phyloP scores from a whole-genome alignment of 1,140 invertebrate species.

The Tetranychus urticae region DNA sequence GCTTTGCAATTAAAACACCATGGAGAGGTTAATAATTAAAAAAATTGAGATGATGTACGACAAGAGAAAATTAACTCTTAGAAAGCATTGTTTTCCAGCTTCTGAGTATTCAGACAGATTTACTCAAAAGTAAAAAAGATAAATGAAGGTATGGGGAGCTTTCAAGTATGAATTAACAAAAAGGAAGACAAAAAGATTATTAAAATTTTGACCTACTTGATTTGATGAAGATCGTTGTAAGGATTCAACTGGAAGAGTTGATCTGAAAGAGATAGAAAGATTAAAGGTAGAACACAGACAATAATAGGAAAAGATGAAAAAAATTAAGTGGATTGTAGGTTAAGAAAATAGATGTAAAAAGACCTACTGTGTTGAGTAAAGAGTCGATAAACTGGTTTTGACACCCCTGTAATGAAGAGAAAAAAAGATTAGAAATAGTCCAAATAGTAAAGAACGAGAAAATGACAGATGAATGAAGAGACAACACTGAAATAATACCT shows the following conservation, averaged over 20 bases:
- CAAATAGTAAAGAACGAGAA: background rate
- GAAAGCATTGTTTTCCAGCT: too few species aligned
- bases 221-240: background rate
- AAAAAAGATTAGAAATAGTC: background rate
- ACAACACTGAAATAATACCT: conserved; percentile 12
- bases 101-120: too few species aligned
- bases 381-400: conserved; percentile 3
- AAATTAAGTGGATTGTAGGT: too few species aligned
- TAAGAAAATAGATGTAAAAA: background rate
- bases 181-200: too few species aligned
- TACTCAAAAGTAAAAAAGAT: too few species aligned
- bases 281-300: background rate
- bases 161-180: too few species aligned
- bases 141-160: too few species aligned
- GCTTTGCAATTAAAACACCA: background rate
- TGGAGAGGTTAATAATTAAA: too few species aligned
- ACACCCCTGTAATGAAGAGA: conserved; percentile 4
- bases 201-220: background rate
- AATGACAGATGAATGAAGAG: background rate
- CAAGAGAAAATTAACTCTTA: too few species aligned
- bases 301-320: background rate
- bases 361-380: conserved; percentile 9
- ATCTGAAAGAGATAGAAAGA: background rate
- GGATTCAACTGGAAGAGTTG: background rate
- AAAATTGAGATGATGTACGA: too few species aligned